Conservation (phyloP, 2,797 vertebrate species). For the Schizopygopsis pylzovi region DNA sequence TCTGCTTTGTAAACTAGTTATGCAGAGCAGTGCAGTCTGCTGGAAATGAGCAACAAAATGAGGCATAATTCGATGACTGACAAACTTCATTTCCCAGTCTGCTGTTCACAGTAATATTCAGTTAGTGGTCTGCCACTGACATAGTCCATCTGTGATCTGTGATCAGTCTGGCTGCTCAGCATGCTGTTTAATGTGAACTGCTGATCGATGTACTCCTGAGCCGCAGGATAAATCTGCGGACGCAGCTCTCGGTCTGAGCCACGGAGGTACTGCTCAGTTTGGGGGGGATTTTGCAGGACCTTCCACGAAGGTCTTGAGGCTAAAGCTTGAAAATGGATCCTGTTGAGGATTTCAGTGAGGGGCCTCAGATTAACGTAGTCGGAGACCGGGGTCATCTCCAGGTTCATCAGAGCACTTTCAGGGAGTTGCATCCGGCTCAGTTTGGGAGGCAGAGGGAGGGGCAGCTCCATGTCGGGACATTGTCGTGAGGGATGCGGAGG, state of each 20-base stretch:
- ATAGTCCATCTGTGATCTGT: conserved; percentile 34
- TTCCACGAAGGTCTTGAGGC: conserved; percentile 41
- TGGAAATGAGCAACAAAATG: neutral
- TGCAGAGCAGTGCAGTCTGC: neutral
- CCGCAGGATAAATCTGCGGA: conserved; percentile 32
- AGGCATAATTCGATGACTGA: neutral
- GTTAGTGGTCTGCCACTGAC: conserved; percentile 3
- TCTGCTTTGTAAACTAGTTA: conserved; percentile 1
- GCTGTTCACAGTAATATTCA: conserved; percentile 27
- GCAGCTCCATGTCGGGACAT: conserved; percentile 30
- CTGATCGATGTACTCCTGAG: conserved; percentile 36
- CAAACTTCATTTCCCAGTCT: conserved; percentile 13
- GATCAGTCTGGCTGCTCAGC: conserved; percentile 29
- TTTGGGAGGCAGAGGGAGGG: conserved; percentile 61
- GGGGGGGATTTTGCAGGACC: conserved; percentile 11
- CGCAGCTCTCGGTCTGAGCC: conserved; percentile 37
- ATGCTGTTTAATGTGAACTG: conserved; percentile 34
- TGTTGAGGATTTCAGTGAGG: conserved; percentile 61
- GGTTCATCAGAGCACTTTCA: conserved; percentile 58
- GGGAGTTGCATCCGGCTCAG: neutral
- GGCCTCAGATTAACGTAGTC: conserved; percentile 36
- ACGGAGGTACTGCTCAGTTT: conserved; percentile 37
- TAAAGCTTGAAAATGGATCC: conserved; percentile 28
- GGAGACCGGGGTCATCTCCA: conserved; percentile 45
- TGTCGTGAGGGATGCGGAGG: neutral